A percentile compares a stretch with the other conserved stretches of the same genome.
phyloP scores from a whole-genome alignment of 1,140 invertebrate species.

The Piezodorus guildinii region DNA sequence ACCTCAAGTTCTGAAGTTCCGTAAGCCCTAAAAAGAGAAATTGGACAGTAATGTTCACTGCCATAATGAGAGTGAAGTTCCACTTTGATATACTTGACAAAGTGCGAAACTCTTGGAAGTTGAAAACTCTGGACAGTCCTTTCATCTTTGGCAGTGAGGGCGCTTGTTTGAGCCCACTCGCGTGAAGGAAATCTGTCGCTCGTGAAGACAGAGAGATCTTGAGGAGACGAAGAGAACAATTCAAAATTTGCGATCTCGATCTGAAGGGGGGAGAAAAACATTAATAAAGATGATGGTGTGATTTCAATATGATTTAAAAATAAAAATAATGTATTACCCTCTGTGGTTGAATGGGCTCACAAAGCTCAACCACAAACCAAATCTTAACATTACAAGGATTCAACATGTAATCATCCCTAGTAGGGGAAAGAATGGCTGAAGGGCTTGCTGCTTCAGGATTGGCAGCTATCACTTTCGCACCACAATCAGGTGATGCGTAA shows the following conservation, averaged over 20 bases:
- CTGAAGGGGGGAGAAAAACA: conserved; percentile 28
- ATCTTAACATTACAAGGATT: conserved; percentile 82
- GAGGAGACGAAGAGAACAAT: conserved; percentile 91
- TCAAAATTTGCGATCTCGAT: conserved; percentile 97
- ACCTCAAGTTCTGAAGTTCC: conserved; percentile 87
- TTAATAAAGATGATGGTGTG: no score
- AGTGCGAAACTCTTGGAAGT: conserved; percentile 62
- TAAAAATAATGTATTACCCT: conserved; percentile 37
- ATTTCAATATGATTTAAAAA: no score
- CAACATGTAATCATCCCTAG: conserved; percentile 93
- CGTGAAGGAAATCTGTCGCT: conserved; percentile 84
- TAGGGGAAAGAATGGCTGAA: conserved; percentile 70
- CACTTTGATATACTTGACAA: conserved; percentile 87
- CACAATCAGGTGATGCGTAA: conserved; percentile 91
- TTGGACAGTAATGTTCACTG: conserved; percentile 92
- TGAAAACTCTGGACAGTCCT: conserved; percentile 79
- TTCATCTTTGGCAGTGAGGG: conserved; percentile 76
- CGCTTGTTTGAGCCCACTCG: conserved; percentile 82
- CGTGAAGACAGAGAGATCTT: conserved; percentile 74
- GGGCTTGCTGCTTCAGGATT: conserved; percentile 85
- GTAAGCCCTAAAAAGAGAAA: conserved; percentile 82
- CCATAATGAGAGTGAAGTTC: conserved; percentile 90
- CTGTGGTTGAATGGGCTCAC: conserved; percentile 90
- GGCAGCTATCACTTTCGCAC: conserved; percentile 84
- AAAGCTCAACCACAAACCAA: conserved; percentile 95